These are phyloP conservation scores for Porites divaricata DNA, from an alignment of 92 coral and sea anemone genomes.

Conservation along the genomic window DNA sequence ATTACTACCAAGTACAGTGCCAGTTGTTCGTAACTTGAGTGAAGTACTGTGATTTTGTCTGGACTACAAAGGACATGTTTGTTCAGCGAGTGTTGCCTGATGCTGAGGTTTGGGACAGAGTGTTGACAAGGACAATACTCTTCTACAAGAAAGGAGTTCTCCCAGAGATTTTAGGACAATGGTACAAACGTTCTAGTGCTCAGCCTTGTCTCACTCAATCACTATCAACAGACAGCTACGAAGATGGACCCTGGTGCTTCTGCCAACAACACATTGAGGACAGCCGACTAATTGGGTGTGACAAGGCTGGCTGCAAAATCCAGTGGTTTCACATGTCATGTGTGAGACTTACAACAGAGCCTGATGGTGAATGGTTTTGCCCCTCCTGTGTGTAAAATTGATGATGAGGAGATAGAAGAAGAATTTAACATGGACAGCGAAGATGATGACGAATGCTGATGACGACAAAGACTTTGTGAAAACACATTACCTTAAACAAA, in stretches of 20 bases:
- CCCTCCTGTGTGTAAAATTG: conserved; percentile 25
- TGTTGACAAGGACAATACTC: too few relatives aligned
- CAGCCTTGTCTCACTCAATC: background rate
- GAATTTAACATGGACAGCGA: too few relatives aligned
- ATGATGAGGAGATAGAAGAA: too few relatives aligned
- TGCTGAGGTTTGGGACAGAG: too few relatives aligned
- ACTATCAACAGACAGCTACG: background rate
- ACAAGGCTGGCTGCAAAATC: conserved; percentile 50
- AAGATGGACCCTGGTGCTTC: conserved; percentile 55
- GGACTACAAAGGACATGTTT: conserved; percentile 30
- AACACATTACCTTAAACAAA: conserved; percentile 53
- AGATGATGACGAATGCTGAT: too few relatives aligned
- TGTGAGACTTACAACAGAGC: conserved; percentile 37
- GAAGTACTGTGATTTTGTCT: conserved; percentile 51
- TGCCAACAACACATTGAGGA: conserved; percentile 58
- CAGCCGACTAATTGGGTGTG: conserved; percentile 59
- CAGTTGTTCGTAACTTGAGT: conserved; percentile 55
- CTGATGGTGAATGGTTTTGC: conserved; percentile 62
- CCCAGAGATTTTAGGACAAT: conserved; percentile 50
- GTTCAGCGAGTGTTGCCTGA: too few relatives aligned
- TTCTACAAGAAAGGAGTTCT: too few relatives aligned
- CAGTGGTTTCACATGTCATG: conserved; percentile 65
- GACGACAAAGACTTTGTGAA: too few relatives aligned
- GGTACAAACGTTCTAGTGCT: conserved; percentile 28
- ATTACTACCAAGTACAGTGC: conserved; percentile 60